A percentile compares a stretch with the other conserved stretches of the same genome.
Conservation (phyloP, 2,888 invertebrate species). For the Pseudococcus jackbeardsleyi region DNA sequence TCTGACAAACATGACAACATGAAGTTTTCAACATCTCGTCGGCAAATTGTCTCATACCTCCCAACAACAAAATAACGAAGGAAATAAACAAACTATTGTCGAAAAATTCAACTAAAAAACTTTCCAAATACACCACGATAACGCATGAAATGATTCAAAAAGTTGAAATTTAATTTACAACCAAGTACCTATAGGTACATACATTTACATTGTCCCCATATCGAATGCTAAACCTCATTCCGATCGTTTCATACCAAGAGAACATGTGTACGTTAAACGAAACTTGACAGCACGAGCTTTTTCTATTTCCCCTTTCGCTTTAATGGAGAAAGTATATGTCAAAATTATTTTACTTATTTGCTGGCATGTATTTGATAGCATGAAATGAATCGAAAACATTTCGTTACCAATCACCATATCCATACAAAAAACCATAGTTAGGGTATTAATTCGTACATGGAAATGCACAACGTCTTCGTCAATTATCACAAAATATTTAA, state of each 20-base stretch:
- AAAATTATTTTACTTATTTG: conserved; percentile 20
- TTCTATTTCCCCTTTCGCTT: neutral
- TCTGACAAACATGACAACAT: too few species aligned
- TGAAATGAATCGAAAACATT: conserved; percentile 13
- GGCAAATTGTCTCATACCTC: neutral
- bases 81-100: neutral
- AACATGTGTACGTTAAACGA: neutral
- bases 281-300: conserved; percentile 8
- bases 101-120: neutral
- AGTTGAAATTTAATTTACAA: neutral
- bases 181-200: neutral
- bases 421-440: neutral
- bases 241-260: neutral
- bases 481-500: neutral
- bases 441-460: neutral
- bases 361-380: neutral
- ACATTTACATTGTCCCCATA: neutral
- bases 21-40: too few species aligned
- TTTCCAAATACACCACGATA: neutral
- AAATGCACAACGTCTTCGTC: neutral
- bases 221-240: neutral
- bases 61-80: neutral
- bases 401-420: neutral
- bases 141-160: neutral
- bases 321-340: neutral